Evolutionary conservation across 2,797 vertebrate species (phyloP).

Genomic region (Melanotaenia maccullochi): DNA sequence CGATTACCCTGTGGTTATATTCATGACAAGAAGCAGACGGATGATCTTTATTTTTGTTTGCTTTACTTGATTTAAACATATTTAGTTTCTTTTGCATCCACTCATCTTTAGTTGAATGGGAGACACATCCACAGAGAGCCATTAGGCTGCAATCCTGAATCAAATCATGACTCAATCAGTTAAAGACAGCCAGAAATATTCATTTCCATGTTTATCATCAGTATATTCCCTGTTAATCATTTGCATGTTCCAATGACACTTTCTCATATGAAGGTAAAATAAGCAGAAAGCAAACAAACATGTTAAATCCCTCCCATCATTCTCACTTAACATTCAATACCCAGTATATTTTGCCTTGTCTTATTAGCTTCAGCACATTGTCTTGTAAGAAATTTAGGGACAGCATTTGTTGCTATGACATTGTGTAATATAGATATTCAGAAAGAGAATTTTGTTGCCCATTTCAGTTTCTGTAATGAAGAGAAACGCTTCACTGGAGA

Average conservation of each 20-base stretch:
- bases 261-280: constrained; percentile 14
- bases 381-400: constrained; percentile 13
- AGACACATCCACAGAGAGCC: background rate
- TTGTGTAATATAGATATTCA: constrained; percentile 41
- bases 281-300: constrained; percentile 17
- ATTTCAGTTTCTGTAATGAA: constrained; percentile 37
- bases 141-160: background rate
- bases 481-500: constrained; percentile 33
- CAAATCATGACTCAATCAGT: background rate
- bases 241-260: constrained; percentile 2
- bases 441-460: constrained; percentile 35
- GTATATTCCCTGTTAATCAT: background rate
- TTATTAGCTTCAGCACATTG: background rate
- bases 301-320: background rate
- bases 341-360: background rate
- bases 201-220: background rate
- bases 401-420: constrained; percentile 42
- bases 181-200: background rate
- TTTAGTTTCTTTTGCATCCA: background rate
- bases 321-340: background rate
- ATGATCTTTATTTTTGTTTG: constrained; percentile 1
- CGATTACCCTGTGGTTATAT: background rate
- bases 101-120: background rate
- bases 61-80: background rate
- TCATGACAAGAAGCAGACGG: background rate